A percentile compares a stretch with the other conserved stretches of the same genome.
These are phyloP conservation scores for Apodemus speciosus DNA, from an alignment of 2,113 vertebrate genomes.

Conservation along the genomic window DNA sequence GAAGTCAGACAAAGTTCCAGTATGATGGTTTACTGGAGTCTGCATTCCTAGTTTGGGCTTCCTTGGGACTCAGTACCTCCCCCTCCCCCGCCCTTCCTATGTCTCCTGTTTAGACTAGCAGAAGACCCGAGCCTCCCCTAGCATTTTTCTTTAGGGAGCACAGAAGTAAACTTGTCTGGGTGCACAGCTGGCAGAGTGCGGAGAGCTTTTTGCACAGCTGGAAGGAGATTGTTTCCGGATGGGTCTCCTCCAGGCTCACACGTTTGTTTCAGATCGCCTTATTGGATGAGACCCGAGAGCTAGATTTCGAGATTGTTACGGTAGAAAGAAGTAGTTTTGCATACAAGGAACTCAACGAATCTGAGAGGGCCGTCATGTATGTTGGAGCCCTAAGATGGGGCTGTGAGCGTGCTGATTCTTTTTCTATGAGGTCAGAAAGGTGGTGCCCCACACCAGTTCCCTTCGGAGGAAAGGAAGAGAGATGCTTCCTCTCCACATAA, in stretches of 20 bases:
- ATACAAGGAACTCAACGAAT: not conserved
- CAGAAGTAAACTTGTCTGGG: not conserved
- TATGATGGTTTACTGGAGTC: not conserved
- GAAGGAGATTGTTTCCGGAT: not conserved
- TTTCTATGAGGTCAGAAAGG: not conserved
- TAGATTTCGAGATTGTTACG: not conserved
- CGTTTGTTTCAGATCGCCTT: not conserved
- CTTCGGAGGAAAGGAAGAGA: not conserved
- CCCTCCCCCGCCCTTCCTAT: not conserved
- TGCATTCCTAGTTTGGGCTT: not conserved
- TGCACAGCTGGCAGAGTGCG: not conserved
- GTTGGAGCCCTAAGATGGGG: not conserved
- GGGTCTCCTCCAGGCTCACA: not conserved
- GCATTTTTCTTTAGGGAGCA: not conserved
- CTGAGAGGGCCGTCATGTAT: not conserved
- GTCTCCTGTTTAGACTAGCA: not conserved
- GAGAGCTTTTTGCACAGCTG: not conserved
- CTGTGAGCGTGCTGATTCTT: too few species aligned
- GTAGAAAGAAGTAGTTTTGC: not conserved
- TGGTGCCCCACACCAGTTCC: not conserved
- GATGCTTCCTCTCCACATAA: not conserved
- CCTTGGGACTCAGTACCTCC: too few species aligned
- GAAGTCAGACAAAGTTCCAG: not conserved
- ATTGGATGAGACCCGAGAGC: not conserved
- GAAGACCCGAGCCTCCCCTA: not conserved